Evolutionary conservation across 2,888 invertebrate species (phyloP), one percentile per base, ranked within the genome.

Genomic region (Ectemnius lituratus): DNA sequence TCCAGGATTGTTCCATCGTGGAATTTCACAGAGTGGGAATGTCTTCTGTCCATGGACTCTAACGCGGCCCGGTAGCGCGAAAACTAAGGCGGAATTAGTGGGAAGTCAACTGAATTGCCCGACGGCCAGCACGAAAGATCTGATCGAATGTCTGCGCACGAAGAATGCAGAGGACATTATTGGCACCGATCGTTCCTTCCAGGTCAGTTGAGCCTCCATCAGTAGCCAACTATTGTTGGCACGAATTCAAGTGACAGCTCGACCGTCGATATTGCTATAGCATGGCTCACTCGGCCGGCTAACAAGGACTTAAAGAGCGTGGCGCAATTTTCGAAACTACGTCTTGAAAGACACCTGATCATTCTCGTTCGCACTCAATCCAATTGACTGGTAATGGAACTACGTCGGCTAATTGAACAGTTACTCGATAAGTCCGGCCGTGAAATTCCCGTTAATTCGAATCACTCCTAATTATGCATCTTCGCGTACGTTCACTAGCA

Each of bases 11-110:
- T 94, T 96, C 80, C 94, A 95, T 79, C 93, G 94, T 71, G 95
- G 92, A 1, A 96, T 96, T 73, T 94, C 95, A 0, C 94, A 96
- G 86, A 96, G 96, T 63, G 96, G 96, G 0, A 95, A 94, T 0
- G 93, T 94, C 0, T 91, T 94, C 49, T 94, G 94, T 77, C 93
- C 94, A 0, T 95, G 95, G 95, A 94, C 94, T 0, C 92, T 94
- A 0, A 92, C 94, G 0, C 92, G 92, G 64, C 93, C 93, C 2
- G 94, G 94, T 6, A 92, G 94, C 70, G 93, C 94, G 0, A 90
- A 92, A 5, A 89, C 91, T 52, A 93, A 94, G 67, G 94, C 95
- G 0, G 92, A 91, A 67, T 93, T 92, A 59, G 86, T 96, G 23
- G 95, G 94, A 0, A 88, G 93, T 83, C 90, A 93, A 71, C 89